Evolutionary conservation across 2,888 invertebrate species (phyloP), one percentile per base, ranked within the genome.

Genomic region (Philopedon plagiatum): DNA sequence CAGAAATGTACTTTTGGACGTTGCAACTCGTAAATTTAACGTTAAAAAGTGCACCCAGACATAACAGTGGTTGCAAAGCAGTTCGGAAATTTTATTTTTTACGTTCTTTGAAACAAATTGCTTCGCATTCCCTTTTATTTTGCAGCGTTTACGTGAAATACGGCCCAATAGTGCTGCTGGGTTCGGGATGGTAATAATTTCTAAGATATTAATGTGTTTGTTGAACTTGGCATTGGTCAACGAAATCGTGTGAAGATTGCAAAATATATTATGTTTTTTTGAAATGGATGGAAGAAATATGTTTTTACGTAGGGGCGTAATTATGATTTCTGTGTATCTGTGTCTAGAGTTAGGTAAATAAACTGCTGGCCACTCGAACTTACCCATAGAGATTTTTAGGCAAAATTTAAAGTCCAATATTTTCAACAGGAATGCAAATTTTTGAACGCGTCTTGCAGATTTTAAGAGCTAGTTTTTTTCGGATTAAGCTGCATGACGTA

Each of bases 71-170:
- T 62, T 56, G 58, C 49, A 29, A 39, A 60, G 26, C 26, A 49
- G 46, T 64, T 60, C 15, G 46, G 64, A 41, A 51, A 56, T 61
- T 66, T 39, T 56, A 56, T 65, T 71, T 71, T 71, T 71, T 64
- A 60, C 60, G 41, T 51, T 51, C 13, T 32, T 57, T 18, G 62
- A 54, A 64, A 60, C 71, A 71, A 71, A 65, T 71, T 54, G 71
- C n/a, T 61, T 21, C 21, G 49, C 41, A 49, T 71, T 29, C 54
- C 32, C n/a, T 41, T 69, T 70, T 57, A 63, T 70, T 63, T 68
- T 61, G 51, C 29, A 9, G 65, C 51, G 54, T 62, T 54, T 56
- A 63, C 69, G 69, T 70, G 63, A 71, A 65, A 66, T 71, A 71
- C 66, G 61, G 61, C 37, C 46, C 61, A 61, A 66, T 54, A 64